A percentile compares a stretch with the other conserved stretches of the same genome.
Evolutionary conservation across 2,113 vertebrate genomes (phyloP).

Genomic region (Menura novaehollandiae): DNA sequence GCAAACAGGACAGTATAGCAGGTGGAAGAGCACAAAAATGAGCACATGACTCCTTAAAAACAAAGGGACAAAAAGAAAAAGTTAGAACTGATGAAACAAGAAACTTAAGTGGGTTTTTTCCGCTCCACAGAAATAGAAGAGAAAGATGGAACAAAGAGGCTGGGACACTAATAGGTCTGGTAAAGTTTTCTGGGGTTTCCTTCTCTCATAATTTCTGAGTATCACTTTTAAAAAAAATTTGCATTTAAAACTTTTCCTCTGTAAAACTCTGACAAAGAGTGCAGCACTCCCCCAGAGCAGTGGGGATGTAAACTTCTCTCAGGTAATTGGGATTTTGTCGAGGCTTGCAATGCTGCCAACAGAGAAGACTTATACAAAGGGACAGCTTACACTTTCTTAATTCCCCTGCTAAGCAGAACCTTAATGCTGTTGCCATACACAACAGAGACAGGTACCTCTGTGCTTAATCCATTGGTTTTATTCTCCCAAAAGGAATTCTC

Average conservation of each 20-base stretch:
- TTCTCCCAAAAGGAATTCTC: slow-evolving; percentile 56
- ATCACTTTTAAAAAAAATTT: neutral
- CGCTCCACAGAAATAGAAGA: neutral
- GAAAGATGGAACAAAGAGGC: neutral
- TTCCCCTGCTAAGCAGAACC: slow-evolving; percentile 35
- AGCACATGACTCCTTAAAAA: neutral
- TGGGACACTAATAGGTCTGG: fast-evolving
- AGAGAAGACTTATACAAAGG: slow-evolving; percentile 17
- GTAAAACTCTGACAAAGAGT: neutral
- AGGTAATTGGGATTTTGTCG: slow-evolving; percentile 11
- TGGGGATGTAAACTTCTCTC: neutral
- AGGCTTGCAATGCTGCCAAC: slow-evolving; percentile 40
- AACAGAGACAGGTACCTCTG: slow-evolving; percentile 10
- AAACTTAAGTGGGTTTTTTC: neutral
- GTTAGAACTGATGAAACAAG: neutral
- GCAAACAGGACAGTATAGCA: neutral
- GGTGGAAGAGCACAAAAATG: neutral
- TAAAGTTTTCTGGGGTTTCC: neutral
- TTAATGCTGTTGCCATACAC: slow-evolving; percentile 26
- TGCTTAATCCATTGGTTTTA: slow-evolving; percentile 62
- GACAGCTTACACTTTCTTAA: slow-evolving; percentile 25
- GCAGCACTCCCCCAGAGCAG: neutral
- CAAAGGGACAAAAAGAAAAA: neutral
- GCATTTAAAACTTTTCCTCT: neutral
- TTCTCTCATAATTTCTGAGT: neutral